Base-by-base conservation (phyloP, 2,113 vertebrate species). In the Natator depressus region DNA sequence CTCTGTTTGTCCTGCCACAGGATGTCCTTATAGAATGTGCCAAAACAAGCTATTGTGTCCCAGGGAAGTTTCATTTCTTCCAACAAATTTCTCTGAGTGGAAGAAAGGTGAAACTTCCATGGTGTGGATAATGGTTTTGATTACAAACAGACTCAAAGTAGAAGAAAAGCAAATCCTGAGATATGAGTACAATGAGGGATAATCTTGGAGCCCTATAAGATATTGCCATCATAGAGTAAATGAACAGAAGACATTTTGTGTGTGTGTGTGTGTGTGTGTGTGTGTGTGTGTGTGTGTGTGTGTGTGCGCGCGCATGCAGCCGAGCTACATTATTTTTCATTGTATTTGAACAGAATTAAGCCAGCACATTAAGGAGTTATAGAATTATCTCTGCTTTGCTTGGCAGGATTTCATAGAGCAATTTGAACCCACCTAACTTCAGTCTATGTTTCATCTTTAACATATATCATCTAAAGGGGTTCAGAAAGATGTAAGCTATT, bases 311-410 rank as follows among this genome's bases (percentile, higher is more conserved):
- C n/a, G 47, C 42, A 65, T 49, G 5, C 54, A 88, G 25, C 22
- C 13, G 80, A 91, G 16, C 6, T 84, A 0, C 78, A 84, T 51
- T 92, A 54, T 91, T 96, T 96, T 91, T 82, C 87, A 93, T 10
- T 27, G 17, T n/a, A 92, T 84, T 85, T 89, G 46, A 55, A 75
- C 49, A 62, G 24, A 22, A 53, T 88, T 78, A 90, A 89, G 10
- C 42, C 79, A 91, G 89, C 81, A 89, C 19, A 59, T 65, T 65
- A 84, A 89, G 80, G 59, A 91, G 13, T 89, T 95, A 65, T 29
- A 76, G 92, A 96, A 97, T 95, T 94, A 82, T 88, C n/a, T 97
- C 80, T 96, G 94, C 87, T 98, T 97, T 94, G 29, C 29, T 98
- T 98, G 97, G 97, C 96, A 97, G 72, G 38, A 82, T 94, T 93